These are phyloP conservation scores for Conops quadrifasciatus DNA, from an alignment of 2,888 invertebrate species.

Conservation along the genomic window DNA sequence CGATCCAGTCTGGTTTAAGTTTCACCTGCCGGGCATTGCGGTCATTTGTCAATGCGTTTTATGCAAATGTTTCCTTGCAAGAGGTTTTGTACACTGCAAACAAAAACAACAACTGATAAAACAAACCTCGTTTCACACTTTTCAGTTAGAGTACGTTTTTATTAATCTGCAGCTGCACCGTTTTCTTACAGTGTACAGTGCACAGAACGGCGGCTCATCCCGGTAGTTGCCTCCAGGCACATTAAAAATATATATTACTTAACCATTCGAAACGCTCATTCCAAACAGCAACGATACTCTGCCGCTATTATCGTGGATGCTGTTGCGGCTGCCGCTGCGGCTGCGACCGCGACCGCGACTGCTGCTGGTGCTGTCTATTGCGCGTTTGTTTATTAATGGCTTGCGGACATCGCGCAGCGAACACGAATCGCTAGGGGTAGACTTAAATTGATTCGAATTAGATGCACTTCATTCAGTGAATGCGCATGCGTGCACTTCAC, in stretches of 20 bases:
- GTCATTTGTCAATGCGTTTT: constrained; percentile 35
- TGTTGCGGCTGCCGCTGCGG: neutral
- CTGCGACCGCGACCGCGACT: neutral
- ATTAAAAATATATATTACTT: constrained; percentile 30
- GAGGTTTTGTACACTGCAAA: neutral
- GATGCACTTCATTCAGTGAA: constrained; percentile 36
- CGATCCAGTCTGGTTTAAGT: constrained; percentile 19
- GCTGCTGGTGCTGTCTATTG: neutral
- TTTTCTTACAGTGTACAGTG: constrained; percentile 3
- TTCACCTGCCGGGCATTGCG: constrained; percentile 36
- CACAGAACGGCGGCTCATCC: neutral
- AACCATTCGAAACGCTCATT: constrained; percentile 38
- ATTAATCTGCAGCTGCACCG: no score
- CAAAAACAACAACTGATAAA: neutral
- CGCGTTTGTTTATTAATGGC: constrained; percentile 21
- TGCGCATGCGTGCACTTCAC: constrained; percentile 31
- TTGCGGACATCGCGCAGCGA: constrained; percentile 24
- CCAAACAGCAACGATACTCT: neutral
- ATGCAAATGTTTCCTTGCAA: constrained; percentile 22
- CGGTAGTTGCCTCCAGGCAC: constrained; percentile 33
- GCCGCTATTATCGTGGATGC: neutral
- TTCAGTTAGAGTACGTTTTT: neutral
- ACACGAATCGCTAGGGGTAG: constrained; percentile 25
- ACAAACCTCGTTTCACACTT: no score
- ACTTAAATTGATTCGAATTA: constrained; percentile 42